Evolutionary conservation across 2,888 invertebrate genomes (phyloP).

Genomic region (Charanyca ferruginea): DNA sequence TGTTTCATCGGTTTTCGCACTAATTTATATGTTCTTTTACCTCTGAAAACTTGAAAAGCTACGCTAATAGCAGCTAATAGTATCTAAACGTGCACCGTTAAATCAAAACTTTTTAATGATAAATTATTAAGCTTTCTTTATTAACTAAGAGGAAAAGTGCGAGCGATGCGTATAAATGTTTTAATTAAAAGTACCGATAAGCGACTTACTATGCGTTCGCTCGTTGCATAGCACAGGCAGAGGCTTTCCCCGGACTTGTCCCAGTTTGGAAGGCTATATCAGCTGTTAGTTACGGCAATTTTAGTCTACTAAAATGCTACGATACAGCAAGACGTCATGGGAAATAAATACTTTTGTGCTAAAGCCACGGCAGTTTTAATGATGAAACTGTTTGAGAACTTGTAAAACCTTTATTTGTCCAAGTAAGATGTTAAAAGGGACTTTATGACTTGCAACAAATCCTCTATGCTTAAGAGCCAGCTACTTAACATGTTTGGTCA

Average conservation of each 20-base stretch:
- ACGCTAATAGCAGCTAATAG: neutral
- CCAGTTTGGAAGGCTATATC: conserved; percentile 21
- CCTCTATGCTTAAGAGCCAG: conserved; percentile 14
- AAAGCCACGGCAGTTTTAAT: neutral
- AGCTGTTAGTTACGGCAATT: conserved; percentile 26
- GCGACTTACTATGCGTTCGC: conserved; percentile 39
- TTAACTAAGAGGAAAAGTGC: conserved; percentile 28
- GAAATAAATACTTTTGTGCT: neutral
- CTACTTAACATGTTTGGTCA: conserved; percentile 72
- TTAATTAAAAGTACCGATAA: conserved; percentile 60
- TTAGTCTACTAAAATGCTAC: too few species aligned
- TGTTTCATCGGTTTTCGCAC: neutral
- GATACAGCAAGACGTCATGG: neutral
- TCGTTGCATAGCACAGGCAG: conserved; percentile 12
- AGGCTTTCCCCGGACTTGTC: conserved; percentile 52
- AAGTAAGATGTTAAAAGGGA: conserved; percentile 9
- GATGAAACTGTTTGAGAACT: neutral
- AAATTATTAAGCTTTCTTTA: conserved; percentile 24
- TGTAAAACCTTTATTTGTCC: conserved; percentile 10
- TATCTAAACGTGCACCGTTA: neutral
- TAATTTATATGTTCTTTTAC: neutral
- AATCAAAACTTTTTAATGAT: conserved; percentile 15
- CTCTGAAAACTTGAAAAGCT: too few species aligned
- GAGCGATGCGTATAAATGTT: conserved; percentile 48
- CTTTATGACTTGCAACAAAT: conserved; percentile 1